Conservation (phyloP, 2,888 invertebrate genomes). For the Lasioglossum oenotherae region DNA sequence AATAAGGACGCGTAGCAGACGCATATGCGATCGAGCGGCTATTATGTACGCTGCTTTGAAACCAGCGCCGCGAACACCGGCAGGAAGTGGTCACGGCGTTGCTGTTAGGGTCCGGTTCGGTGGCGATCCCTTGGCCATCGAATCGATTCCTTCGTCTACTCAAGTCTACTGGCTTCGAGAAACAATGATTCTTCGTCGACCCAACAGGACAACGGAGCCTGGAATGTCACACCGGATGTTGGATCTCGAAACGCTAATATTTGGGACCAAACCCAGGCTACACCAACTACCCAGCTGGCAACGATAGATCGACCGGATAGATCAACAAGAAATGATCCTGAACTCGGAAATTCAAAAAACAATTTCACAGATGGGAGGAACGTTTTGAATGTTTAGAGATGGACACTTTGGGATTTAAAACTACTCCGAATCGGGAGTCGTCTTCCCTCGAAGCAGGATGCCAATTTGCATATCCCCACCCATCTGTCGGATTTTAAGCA, state of each 20-base stretch:
- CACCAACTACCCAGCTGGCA: too few species aligned
- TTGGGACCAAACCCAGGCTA: too few species aligned
- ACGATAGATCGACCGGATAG: too few species aligned
- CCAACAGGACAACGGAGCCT: too few species aligned
- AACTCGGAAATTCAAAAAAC: too few species aligned
- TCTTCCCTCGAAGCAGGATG: neutral
- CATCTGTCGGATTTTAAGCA: neutral
- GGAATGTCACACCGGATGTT: neutral
- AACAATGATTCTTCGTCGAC: neutral
- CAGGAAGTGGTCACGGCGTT: slow-evolving; percentile 53
- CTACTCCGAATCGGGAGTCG: neutral
- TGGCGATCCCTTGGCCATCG: neutral
- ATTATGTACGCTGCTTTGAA: slow-evolving; percentile 45
- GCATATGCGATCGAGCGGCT: slow-evolving; percentile 41
- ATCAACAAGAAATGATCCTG: too few species aligned
- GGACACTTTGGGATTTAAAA: neutral
- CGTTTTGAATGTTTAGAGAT: neutral
- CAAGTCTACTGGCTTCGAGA: neutral
- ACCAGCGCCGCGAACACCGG: slow-evolving; percentile 40
- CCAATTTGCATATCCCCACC: neutral
- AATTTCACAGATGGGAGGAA: neutral
- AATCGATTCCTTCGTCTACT: neutral
- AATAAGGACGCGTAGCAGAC: slow-evolving; percentile 33
- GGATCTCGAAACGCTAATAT: too few species aligned
- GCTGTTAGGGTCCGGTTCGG: neutral